Evolutionary conservation across 2,888 invertebrate species (phyloP).

Genomic region (Anorthoa munda): DNA sequence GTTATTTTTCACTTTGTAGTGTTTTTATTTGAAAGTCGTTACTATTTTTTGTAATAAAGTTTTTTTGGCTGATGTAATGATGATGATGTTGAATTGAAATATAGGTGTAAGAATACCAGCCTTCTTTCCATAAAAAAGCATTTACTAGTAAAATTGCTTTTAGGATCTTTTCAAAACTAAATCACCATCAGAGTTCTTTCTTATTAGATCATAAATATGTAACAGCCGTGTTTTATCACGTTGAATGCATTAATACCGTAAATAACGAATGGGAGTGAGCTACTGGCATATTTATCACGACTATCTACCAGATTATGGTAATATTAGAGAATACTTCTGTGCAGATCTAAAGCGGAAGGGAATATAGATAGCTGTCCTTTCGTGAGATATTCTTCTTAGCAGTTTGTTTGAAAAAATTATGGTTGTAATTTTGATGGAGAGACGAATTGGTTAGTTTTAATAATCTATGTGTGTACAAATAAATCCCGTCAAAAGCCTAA

Average conservation of each 20-base stretch:
- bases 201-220: slow-evolving; percentile 51
- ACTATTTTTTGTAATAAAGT: too few relatives aligned
- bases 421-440: background rate
- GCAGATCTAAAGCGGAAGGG: slow-evolving; percentile 30
- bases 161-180: slow-evolving; percentile 4
- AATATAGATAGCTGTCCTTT: slow-evolving; percentile 38
- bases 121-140: too few relatives aligned
- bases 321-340: slow-evolving; percentile 52
- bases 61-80: too few relatives aligned
- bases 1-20: too few relatives aligned
- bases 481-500: too few relatives aligned
- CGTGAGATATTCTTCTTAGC: background rate
- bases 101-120: too few relatives aligned
- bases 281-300: slow-evolving; percentile 58
- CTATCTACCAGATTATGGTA: slow-evolving; percentile 55
- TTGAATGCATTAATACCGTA: slow-evolving; percentile 53
- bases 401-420: slow-evolving; percentile 25
- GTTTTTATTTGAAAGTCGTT: too few relatives aligned
- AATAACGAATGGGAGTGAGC: slow-evolving; percentile 42
- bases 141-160: slow-evolving; percentile 1
- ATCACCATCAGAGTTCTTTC: slow-evolving; percentile 32
- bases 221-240: slow-evolving; percentile 52
- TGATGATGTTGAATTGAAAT: too few relatives aligned
- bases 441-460: background rate
- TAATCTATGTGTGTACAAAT: too few relatives aligned